Evolutionary conservation across 2,888 invertebrate genomes (phyloP), one percentile per base, ranked within the genome.

Genomic region (Galerucella pusilla): DNA sequence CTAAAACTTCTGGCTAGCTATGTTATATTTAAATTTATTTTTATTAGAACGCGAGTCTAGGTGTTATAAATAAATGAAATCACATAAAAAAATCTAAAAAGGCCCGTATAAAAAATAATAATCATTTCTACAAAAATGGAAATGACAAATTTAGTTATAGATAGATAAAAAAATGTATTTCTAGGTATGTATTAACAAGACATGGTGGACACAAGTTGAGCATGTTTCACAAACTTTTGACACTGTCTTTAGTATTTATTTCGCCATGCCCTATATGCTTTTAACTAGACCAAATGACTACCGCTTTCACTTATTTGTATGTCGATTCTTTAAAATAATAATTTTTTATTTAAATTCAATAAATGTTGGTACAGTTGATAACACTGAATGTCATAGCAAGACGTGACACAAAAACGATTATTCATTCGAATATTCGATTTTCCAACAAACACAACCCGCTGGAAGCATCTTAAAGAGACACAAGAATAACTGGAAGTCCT

Each of bases 131-230:
- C n/a, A 9, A 0, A 2, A 20, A 57, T 16, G 6, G 57, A 57
- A 57, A 57, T 57, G 57, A 57, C 57, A 20, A 20, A 57, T 57
- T 57, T 57, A 59, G 46, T 64, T 64, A 64, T 64, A 60, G 57
- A 46, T 65, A 42, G 57, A 57, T 71, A 72, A 72, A 75, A 82
- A 81, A 82, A 81, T 82, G 81, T 84, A 82, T 82, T 82, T 81
- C 80, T 87, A 87, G 87, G 87, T 87, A 87, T 85, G 87, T 88
- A 87, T 87, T 84, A 83, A 83, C 68, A 80, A 71, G 85, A 86
- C 85, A 85, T 86, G 87, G 87, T 87, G 86, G 87, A 88, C 88
- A 87, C 88, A 88, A 88, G 88, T 87, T 87, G 75, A 85, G 83
- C 84, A 86, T 86, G 59, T 72, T 74, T 77, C 60, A 68, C 65